Conservation (phyloP, 2,797 vertebrate genomes). For the Microctenopoma steveboyesi region DNA sequence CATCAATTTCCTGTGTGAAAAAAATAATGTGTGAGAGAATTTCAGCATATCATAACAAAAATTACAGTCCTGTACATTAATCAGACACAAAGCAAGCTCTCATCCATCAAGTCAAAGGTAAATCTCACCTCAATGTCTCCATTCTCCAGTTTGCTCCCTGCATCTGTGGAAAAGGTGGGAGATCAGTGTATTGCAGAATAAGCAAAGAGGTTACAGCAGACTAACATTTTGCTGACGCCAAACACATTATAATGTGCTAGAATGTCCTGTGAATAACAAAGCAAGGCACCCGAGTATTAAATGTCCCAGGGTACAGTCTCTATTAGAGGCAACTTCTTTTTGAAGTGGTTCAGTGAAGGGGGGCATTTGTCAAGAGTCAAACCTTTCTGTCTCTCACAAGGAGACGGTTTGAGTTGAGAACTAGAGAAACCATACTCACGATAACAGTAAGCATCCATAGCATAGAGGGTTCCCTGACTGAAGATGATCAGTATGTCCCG, state of each 20-base stretch:
- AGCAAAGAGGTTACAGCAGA: conserved; percentile 35
- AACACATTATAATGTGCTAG: conserved; percentile 28
- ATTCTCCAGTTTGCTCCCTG: conserved; percentile 85
- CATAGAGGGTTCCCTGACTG: conserved; percentile 86
- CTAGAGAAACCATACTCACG: conserved; percentile 83
- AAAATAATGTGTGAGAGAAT: conserved; percentile 23
- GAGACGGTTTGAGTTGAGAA: background rate
- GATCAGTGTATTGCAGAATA: conserved; percentile 47
- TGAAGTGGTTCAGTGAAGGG: background rate
- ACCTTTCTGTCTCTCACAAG: background rate
- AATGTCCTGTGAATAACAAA: conserved; percentile 23
- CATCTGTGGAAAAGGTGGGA: conserved; percentile 81
- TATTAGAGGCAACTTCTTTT: conserved; percentile 1
- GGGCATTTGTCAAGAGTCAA: background rate
- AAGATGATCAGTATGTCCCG: conserved; percentile 90
- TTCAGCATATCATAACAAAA: conserved; percentile 11
- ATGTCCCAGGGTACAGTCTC: conserved; percentile 17
- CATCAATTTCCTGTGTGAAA: conserved; percentile 85
- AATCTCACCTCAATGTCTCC: conserved; percentile 94
- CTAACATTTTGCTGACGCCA: conserved; percentile 42
- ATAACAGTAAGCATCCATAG: conserved; percentile 92
- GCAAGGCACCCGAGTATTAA: background rate
- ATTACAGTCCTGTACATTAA: background rate
- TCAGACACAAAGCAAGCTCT: conserved; percentile 15
- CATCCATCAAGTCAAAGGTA: conserved; percentile 3